These are phyloP conservation scores for Amblyjoppa fuscipennis DNA, from an alignment of 2,888 invertebrate genomes.

Conservation along the genomic window DNA sequence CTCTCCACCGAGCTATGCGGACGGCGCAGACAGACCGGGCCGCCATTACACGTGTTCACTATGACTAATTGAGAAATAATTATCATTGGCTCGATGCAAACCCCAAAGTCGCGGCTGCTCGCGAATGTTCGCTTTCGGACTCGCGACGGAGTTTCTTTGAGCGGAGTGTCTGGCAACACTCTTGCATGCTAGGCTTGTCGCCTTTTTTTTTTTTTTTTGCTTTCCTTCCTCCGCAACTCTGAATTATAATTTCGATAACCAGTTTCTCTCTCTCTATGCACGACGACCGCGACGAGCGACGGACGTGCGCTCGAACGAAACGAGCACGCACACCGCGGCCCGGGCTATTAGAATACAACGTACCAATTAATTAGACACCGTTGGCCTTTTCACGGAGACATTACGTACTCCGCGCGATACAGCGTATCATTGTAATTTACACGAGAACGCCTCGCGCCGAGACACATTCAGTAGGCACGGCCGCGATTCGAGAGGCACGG, in stretches of 20 bases:
- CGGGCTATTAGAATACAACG: conserved; percentile 64
- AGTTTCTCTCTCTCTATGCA: conserved; percentile 55
- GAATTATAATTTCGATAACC: conserved; percentile 70
- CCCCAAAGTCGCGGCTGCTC: not conserved
- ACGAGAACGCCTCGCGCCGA: conserved; percentile 60
- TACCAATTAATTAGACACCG: conserved; percentile 67
- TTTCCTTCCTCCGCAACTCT: conserved; percentile 58
- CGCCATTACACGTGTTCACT: not conserved
- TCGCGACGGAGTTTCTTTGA: not conserved
- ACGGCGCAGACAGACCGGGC: not conserved
- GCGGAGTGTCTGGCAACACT: not conserved
- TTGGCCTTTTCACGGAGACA: conserved; percentile 61
- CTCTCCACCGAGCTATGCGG: not conserved
- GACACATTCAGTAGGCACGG: conserved; percentile 62
- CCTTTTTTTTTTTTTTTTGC: conserved; percentile 11
- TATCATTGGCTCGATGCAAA: not conserved
- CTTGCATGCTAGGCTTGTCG: not conserved
- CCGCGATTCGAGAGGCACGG: not conserved
- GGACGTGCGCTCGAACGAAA: conserved; percentile 4
- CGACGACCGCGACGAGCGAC: conserved; percentile 4
- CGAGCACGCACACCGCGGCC: conserved; percentile 2
- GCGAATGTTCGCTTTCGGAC: not conserved
- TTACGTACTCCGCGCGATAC: conserved; percentile 37
- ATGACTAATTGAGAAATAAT: conserved; percentile 5
- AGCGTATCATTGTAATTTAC: conserved; percentile 67